Evolutionary conservation across 2,888 invertebrate genomes (phyloP).

Genomic region (Scrobipalpa atriplicella): DNA sequence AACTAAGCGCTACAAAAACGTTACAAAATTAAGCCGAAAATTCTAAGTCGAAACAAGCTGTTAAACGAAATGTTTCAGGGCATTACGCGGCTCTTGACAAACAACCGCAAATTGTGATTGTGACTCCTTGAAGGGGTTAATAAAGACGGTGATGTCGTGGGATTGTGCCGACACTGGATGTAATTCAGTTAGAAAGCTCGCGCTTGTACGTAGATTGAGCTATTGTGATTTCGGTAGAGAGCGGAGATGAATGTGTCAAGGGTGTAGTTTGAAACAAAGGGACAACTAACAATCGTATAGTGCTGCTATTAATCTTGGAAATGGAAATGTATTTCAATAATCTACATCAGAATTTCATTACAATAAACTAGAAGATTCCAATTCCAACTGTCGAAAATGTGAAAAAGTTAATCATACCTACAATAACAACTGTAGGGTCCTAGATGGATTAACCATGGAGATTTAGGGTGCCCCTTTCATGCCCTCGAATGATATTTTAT

Average conservation of each 20-base stretch:
- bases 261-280: slow-evolving; percentile 23
- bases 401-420: neutral
- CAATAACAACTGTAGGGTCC: slow-evolving; percentile 30
- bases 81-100: slow-evolving; percentile 65
- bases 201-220: slow-evolving; percentile 72
- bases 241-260: slow-evolving; percentile 28
- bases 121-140: slow-evolving; percentile 78
- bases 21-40: slow-evolving; percentile 63
- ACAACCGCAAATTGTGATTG: slow-evolving; percentile 80
- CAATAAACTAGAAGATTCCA: neutral
- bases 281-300: slow-evolving; percentile 20
- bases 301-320: slow-evolving; percentile 20
- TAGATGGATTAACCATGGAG: slow-evolving; percentile 45
- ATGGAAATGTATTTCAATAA: neutral
- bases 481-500: slow-evolving; percentile 67
- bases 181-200: slow-evolving; percentile 74
- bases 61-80: slow-evolving; percentile 53
- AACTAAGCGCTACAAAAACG: slow-evolving; percentile 51
- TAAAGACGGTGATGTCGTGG: slow-evolving; percentile 68
- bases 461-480: slow-evolving; percentile 44
- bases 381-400: neutral
- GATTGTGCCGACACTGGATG: slow-evolving; percentile 59
- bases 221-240: slow-evolving; percentile 55
- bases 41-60: slow-evolving; percentile 47
- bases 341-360: slow-evolving; percentile 4